Conservation (phyloP, 2,113 vertebrate species). For the Paramisgurnus dabryanus region DNA sequence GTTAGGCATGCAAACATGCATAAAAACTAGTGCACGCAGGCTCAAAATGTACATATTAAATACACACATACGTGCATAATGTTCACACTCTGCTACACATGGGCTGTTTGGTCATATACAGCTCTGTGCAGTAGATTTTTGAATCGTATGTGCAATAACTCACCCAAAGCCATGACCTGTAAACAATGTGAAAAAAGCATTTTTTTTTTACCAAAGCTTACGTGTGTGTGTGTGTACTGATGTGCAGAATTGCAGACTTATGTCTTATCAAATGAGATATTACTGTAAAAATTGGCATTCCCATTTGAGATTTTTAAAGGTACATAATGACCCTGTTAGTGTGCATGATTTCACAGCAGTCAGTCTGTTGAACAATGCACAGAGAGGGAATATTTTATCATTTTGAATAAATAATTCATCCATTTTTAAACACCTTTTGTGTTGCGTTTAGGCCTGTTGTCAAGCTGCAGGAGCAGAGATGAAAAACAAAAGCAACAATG, state of each 20-base stretch:
- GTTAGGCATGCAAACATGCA: constrained; percentile 1
- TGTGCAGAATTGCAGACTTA: not conserved
- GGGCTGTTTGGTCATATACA: constrained; percentile 55
- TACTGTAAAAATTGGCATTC: not conserved
- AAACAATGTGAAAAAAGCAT: constrained; percentile 62
- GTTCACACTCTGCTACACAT: not conserved
- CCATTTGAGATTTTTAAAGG: constrained; percentile 24
- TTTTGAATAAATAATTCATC: constrained; percentile 43
- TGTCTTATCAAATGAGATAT: constrained; percentile 1
- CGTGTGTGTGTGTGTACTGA: no score
- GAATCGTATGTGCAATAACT: constrained; percentile 42
- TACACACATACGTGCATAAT: not conserved
- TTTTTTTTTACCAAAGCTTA: not conserved
- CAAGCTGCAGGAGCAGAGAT: constrained; percentile 70
- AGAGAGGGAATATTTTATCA: constrained; percentile 12
- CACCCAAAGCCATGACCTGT: constrained; percentile 62
- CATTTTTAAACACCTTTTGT: constrained; percentile 32
- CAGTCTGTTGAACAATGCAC: not conserved
- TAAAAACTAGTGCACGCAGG: constrained; percentile 21
- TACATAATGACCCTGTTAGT: constrained; percentile 20
- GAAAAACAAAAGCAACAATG: constrained; percentile 72
- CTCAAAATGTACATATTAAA: not conserved
- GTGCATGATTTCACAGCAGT: not conserved
- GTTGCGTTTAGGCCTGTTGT: constrained; percentile 46
- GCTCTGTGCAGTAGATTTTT: constrained; percentile 58